Base-by-base conservation (phyloP, 2,888 invertebrate genomes). In the Pandemis cinnamomeana region DNA sequence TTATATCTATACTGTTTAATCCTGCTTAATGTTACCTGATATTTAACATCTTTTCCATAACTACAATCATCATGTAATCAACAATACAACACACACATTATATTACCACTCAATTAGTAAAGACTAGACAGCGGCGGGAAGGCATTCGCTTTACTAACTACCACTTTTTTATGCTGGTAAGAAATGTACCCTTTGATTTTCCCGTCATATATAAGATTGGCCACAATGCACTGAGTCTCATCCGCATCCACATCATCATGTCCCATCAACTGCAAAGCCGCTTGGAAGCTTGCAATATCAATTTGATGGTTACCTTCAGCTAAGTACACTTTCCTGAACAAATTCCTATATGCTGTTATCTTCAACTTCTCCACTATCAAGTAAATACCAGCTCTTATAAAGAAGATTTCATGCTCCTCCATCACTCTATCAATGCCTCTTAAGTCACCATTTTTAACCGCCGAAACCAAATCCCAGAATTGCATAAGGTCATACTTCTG, bases 101-200 rank as follows among this genome's bases (percentile, higher is more conserved):
- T 13, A 27, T 10, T 27, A 15, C 7, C 8, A 48, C n/a, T 11
- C 13, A 53, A 67, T 51, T 85, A 88, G 81, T 90, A 95, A 79
- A 96, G 94, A 78, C 95, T 95, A 78, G 96, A 96, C 58, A 97
- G 89, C 13, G 96, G 92, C 5, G 99, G 99, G 89, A 99, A 99
- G 0, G 99, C 98, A 94, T 98, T 98, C 87, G 98, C 97, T 89
- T 99, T 99, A 83, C 99, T 99, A 63, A 99, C 97, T 66, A 99
- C 99, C 72, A 99, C 95, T 91, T 99, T 99, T 88, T 99, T 97
- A 91, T 99, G 99, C 82, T 98, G 98, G 92, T 98, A 97, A 0
- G 99, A 99, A 84, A 99, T 98, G 89, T 99, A 99, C 0, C 99
- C 99, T 89, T 99, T 99, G 81, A 99, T 98, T 94, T 98, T 99